Evolutionary conservation across 2,113 vertebrate genomes (phyloP), one percentile per base, ranked within the genome.

Genomic region (Corythornis cristatus): DNA sequence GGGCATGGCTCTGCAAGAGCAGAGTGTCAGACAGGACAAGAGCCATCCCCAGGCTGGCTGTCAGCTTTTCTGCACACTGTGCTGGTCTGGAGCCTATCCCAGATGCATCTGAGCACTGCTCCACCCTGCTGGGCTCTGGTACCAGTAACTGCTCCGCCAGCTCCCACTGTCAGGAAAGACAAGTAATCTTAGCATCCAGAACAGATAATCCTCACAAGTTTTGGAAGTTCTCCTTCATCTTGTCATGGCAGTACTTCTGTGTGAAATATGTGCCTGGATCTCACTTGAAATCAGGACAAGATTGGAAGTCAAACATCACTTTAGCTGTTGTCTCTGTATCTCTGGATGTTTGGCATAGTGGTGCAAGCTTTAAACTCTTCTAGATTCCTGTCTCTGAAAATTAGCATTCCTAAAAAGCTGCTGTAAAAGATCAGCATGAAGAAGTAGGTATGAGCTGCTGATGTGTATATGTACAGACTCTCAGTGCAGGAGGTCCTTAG

Each of bases 201-300:
- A 76, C 8, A 71, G 46, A 91, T 61, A 75, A 91, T 72, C 29
- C 11, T 79, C 13, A 1, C 40, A 60, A 79, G 48, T 57, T 76
- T 88, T 61, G 23, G 54, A 76, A 88, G 58, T 66, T 78, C 29
- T 88, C 40, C 29, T 87, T 89, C 48, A 8, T 89, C 90, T 58
- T 87, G 33, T 79, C 66, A 65, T 17, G 8, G 66, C 58, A 85
- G 20, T 70, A 72, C 53, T 35, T 71, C 65, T 65, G 23, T 68
- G 62, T 87, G 81, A 95, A 94, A 81, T 75, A 50, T 29, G 18
- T 84, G 71, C 42, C 71, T 84, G 58, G 37, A 79, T 72, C 58
- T 91, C 67, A 73, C 58, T 85, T 91, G 54, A 76, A 93, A 76
- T 68, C 62, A 66, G 74, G 31, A 72, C 33, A 51, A 71, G 35